Percentiles rank a stretch among this genome's conserved stretches.
Conservation (phyloP, 2,113 vertebrate species). For the Trogon surrucura region DNA sequence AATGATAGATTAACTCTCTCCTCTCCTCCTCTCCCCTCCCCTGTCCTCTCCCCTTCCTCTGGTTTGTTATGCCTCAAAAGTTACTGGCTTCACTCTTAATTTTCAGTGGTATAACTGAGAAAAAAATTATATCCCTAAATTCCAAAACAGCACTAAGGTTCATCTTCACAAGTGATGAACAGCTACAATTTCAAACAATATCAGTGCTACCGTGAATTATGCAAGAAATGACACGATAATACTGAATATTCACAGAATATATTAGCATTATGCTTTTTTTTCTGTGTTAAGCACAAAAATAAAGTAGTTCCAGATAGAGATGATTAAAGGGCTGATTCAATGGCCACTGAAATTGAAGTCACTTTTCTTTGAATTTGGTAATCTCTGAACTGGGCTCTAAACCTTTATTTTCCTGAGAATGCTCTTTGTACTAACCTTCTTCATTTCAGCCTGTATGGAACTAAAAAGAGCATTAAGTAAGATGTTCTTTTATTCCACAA, state of each 20-base stretch:
- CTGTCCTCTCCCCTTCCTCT: neutral
- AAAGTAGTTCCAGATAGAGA: neutral
- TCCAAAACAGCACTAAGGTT: neutral
- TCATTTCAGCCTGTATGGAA: neutral
- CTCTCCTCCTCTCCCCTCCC: neutral
- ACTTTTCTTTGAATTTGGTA: neutral
- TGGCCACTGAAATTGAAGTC: neutral
- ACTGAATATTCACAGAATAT: constrained; percentile 25
- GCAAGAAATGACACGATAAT: neutral
- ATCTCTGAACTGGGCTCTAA: neutral
- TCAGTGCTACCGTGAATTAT: neutral
- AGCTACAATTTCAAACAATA: neutral
- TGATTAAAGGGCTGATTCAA: neutral
- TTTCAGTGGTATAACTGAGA: neutral
- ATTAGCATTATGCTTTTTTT: neutral
- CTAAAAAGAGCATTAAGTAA: constrained; percentile 1
- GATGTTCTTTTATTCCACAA: neutral
- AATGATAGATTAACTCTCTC: neutral
- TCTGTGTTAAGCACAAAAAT: neutral
- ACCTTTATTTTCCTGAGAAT: neutral
- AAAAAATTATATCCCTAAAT: neutral
- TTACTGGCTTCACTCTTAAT: neutral
- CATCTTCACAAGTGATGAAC: neutral
- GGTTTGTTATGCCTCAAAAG: neutral
- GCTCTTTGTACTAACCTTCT: neutral